phyloP scores from a whole-genome alignment of 2,888 invertebrate genomes.

The Lottia scabra region DNA sequence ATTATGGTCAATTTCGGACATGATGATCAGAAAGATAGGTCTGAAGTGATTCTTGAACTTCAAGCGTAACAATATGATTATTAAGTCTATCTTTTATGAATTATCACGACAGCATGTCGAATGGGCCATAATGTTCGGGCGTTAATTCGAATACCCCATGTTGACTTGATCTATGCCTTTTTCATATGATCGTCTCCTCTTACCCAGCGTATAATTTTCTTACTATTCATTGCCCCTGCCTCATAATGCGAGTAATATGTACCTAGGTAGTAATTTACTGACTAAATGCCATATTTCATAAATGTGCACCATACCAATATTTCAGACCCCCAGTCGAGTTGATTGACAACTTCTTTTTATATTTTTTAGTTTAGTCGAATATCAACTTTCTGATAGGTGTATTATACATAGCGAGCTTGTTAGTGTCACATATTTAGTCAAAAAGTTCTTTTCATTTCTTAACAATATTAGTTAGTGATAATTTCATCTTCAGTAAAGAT shows the following conservation, averaged over 20 bases:
- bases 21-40: not conserved
- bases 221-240: not conserved
- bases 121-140: not conserved
- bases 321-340: not conserved
- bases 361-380: not conserved
- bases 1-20: not conserved
- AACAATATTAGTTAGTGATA: not conserved
- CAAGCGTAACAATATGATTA: constrained; percentile 3
- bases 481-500: not conserved
- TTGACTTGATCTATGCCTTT: not conserved
- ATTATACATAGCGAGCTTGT: not conserved
- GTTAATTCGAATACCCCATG: not conserved
- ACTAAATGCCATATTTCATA: constrained; percentile 7
- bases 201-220: constrained; percentile 6
- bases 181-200: not conserved
- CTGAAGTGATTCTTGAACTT: constrained; percentile 4
- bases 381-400: not conserved
- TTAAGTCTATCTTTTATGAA: not conserved
- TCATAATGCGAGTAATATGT: constrained; percentile 2
- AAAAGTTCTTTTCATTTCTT: not conserved
- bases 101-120: too few species aligned
- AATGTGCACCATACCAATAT: constrained; percentile 3
- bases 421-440: constrained; percentile 4
- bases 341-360: not conserved
- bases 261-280: constrained; percentile 4